A percentile compares a stretch with the other conserved stretches of the same genome.
Evolutionary conservation across 2,113 vertebrate genomes (phyloP).

Genomic region (Suncus etruscus): DNA sequence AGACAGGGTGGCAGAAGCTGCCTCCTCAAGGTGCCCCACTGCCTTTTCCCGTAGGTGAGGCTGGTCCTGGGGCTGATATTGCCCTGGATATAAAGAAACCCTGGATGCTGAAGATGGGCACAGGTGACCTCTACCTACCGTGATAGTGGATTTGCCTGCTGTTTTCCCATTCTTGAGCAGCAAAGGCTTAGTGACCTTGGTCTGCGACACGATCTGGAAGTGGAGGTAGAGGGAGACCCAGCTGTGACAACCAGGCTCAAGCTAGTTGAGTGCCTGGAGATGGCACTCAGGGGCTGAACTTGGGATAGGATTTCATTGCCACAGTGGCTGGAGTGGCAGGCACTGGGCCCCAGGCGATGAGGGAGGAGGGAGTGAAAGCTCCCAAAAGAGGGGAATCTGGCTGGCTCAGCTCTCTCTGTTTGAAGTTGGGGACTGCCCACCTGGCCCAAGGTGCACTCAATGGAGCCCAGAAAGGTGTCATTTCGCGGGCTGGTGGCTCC

Average conservation of each 20-base stretch:
- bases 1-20: not conserved
- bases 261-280: not conserved
- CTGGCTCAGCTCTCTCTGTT: not conserved
- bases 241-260: not conserved
- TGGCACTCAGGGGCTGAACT: not conserved
- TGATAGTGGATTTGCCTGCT: slow-evolving; percentile 84
- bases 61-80: not conserved
- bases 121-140: slow-evolving; percentile 75
- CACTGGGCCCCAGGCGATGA: not conserved
- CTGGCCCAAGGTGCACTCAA: slow-evolving; percentile 85
- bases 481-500: slow-evolving; percentile 61
- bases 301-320: slow-evolving; percentile 40
- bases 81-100: not conserved
- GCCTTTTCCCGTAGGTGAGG: not conserved
- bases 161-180: slow-evolving; percentile 80
- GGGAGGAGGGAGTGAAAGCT: not conserved
- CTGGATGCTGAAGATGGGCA: not conserved
- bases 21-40: too few species aligned
- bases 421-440: slow-evolving; percentile 59
- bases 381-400: slow-evolving; percentile 2
- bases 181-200: slow-evolving; percentile 82
- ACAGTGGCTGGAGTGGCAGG: not conserved
- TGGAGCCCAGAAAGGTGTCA: slow-evolving; percentile 74
- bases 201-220: slow-evolving; percentile 84
- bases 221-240: not conserved